Conservation (phyloP, 1,140 invertebrate species). For the Neodiprion lecontei region DNA sequence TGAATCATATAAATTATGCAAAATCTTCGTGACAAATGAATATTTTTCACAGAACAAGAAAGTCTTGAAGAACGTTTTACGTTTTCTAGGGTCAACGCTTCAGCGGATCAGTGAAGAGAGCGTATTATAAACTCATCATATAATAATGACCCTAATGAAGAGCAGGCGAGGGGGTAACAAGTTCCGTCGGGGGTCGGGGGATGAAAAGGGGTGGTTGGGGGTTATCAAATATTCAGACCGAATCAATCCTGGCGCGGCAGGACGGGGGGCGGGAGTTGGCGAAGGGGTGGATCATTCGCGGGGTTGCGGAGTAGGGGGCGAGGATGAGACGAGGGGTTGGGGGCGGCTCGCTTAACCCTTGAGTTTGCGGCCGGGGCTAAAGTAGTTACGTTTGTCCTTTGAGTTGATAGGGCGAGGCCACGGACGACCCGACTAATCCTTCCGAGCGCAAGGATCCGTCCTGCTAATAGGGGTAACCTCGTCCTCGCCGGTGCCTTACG, state of each 20-base stretch:
- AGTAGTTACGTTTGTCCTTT: conserved; percentile 63
- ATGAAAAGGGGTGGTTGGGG: conserved; percentile 8
- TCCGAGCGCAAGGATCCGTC: conserved; percentile 50
- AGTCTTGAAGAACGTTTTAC: too few species aligned
- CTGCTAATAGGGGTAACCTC: conserved; percentile 49
- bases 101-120: too few species aligned
- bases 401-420: conserved; percentile 49
- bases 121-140: conserved; percentile 39
- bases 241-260: conserved; percentile 54
- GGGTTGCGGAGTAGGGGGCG: conserved; percentile 23
- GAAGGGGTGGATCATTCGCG: neutral
- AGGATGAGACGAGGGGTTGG: conserved; percentile 34
- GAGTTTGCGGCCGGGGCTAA: conserved; percentile 58
- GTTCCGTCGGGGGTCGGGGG: conserved; percentile 37
- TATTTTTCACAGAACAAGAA: too few species aligned
- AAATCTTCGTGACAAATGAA: too few species aligned
- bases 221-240: conserved; percentile 59
- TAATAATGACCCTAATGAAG: conserved; percentile 55
- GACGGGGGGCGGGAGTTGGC: conserved; percentile 17
- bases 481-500: conserved; percentile 19
- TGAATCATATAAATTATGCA: too few species aligned
- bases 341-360: conserved; percentile 60
- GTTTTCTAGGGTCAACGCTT: too few species aligned
- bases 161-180: conserved; percentile 38
- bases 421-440: conserved; percentile 54